Evolutionary conservation across 1,140 invertebrate genomes (phyloP).

Genomic region (Pemphigus obesinymphae): DNA sequence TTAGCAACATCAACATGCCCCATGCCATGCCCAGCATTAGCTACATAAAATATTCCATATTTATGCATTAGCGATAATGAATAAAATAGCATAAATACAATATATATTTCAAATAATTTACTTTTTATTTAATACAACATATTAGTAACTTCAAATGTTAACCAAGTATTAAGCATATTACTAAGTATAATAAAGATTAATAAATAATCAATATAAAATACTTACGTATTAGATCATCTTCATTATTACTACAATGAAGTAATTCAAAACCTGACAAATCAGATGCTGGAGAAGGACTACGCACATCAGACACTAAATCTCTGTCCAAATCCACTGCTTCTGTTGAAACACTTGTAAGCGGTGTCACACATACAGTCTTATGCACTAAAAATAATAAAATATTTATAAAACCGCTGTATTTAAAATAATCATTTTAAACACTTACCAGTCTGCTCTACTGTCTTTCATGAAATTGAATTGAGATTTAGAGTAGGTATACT

Average conservation of each 20-base stretch:
- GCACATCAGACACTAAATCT: no score
- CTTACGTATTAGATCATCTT: background rate
- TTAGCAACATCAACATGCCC: background rate
- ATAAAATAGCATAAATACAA: no score
- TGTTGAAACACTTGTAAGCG: background rate
- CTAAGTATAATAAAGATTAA: background rate
- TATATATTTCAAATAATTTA: no score
- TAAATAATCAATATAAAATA: background rate
- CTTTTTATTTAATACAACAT: no score
- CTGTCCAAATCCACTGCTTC: background rate
- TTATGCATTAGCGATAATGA: no score
- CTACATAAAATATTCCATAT: no score
- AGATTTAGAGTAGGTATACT: background rate
- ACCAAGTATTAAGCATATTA: no score
- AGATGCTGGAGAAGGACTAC: background rate
- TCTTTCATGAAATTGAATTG: background rate
- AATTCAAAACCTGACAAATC: background rate
- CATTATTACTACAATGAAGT: background rate
- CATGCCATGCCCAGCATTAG: no score
- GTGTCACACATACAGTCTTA: background rate
- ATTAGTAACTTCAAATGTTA: no score
- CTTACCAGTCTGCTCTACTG: background rate
- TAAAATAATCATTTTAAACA: background rate
- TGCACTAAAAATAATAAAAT: background rate
- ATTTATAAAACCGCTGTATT: background rate